phyloP scores from a whole-genome alignment of 1,140 invertebrate genomes.

The Apocrypta bakeri region DNA sequence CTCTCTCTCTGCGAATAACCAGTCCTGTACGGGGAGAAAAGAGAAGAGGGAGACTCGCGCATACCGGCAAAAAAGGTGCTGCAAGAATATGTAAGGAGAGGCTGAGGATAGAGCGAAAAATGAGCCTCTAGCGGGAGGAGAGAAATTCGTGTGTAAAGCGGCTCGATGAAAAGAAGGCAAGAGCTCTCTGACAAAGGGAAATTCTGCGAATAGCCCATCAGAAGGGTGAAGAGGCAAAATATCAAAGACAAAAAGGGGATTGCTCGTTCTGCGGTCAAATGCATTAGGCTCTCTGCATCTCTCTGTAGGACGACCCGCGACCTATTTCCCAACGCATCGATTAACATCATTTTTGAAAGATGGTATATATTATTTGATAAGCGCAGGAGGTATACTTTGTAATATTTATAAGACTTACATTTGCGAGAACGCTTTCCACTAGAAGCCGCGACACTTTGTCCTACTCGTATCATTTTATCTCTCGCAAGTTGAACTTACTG shows the following conservation, averaged over 20 bases:
- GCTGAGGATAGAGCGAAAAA: conserved; percentile 11
- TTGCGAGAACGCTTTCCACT: neutral
- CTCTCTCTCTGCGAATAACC: neutral
- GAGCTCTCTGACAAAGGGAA: neutral
- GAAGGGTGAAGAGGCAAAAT: neutral
- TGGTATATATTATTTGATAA: no score
- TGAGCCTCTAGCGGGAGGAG: conserved; percentile 26
- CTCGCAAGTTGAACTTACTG: neutral
- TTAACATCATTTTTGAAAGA: no score
- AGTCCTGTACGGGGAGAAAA: neutral
- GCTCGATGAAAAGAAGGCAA: conserved; percentile 34
- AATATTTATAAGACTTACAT: neutral
- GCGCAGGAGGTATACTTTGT: neutral
- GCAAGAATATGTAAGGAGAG: neutral
- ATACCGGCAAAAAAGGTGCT: neutral
- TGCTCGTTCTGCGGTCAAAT: neutral
- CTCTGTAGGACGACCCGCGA: neutral
- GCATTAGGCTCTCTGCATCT: neutral
- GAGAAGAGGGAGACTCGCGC: neutral
- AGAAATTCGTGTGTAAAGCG: conserved; percentile 42
- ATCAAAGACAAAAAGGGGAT: conserved; percentile 15
- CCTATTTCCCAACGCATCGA: neutral
- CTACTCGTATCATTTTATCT: neutral
- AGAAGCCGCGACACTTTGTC: no score
- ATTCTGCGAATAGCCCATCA: no score